Evolutionary conservation across 2,797 vertebrate genomes (phyloP).

Genomic region (Saxicola maurus): DNA sequence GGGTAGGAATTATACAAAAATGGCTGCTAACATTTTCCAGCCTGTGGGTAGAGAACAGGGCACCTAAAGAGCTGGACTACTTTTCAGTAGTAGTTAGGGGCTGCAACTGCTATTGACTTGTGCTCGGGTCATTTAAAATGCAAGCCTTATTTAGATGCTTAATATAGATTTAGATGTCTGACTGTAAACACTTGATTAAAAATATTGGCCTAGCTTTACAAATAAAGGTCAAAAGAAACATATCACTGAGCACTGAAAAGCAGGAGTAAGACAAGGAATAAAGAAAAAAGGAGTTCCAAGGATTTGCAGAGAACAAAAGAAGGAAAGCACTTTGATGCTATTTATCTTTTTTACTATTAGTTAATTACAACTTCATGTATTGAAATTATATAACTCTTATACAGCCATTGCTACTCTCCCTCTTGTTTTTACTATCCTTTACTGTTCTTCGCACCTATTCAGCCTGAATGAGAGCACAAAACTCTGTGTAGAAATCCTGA

Average conservation of each 20-base stretch:
- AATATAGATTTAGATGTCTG: slow-evolving; percentile 11
- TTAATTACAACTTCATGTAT: neutral
- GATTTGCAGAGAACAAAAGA: neutral
- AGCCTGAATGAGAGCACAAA: neutral
- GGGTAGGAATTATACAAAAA: neutral
- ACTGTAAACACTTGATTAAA: slow-evolving; percentile 59
- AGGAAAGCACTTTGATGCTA: neutral
- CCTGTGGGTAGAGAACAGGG: neutral
- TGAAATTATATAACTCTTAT: neutral
- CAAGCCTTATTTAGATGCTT: slow-evolving; percentile 33
- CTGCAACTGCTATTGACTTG: neutral
- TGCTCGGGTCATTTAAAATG: slow-evolving; percentile 23
- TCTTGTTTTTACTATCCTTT: neutral
- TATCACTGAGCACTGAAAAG: neutral
- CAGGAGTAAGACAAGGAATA: neutral
- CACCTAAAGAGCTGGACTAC: neutral
- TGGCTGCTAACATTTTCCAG: neutral
- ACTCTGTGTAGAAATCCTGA: neutral
- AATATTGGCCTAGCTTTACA: slow-evolving; percentile 48
- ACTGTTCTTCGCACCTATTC: neutral
- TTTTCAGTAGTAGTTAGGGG: neutral
- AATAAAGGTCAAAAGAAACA: slow-evolving; percentile 44
- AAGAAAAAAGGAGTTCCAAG: neutral
- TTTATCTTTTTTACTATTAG: neutral
- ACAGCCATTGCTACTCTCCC: neutral